Evolutionary conservation across 2,797 vertebrate species (phyloP), one percentile per base, ranked within the genome.

Genomic region (Adrianichthys oophorus): DNA sequence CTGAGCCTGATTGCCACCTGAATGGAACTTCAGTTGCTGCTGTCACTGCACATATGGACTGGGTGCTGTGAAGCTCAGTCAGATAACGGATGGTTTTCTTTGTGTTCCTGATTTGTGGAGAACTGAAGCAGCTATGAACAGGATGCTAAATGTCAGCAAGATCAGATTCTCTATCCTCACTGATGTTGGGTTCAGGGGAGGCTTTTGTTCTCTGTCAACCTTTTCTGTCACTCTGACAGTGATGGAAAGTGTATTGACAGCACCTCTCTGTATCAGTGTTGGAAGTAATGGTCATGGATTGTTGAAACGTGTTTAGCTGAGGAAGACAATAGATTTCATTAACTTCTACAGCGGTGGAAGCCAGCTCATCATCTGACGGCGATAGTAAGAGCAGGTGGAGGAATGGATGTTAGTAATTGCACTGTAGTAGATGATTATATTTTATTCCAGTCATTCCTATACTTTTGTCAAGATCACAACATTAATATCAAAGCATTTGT

Each of bases 231-330:
- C 53, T 41, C 41, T 61, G 79, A 80, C 70, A 62, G 53, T 76
- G 83, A 87, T 42, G 45, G 72, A 86, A 26, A 67, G 61, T 3
- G 43, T 81, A 85, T 86, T 70, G 87, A 85, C 83, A 65, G 54
- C 17, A n/a, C 63, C 74, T 53, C 73, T 82, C 64, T 62, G 59
- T 54, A 32, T 58, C 57, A 69, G 67, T 70, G 76, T 68, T 70
- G 72, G 66, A 60, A 82, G 76, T 82, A 79, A 88, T 85, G 70
- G 65, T 59, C 57, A 80, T 80, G 46, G 78, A 84, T 85, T 69
- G 67, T 58, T 21, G 45, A 44, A 59, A 50, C 15, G 8, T 65
- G 70, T 67, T 56, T 62, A 70, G 65, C 65, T 68, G 52, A 48
- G 63, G 73, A 65, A 78, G 57, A 62, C 73, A 72, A 83, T 76